A percentile compares a stretch with the other conserved stretches of the same genome.
These are phyloP conservation scores for Cyaniris semiargus DNA, from an alignment of 2,888 invertebrate species.

Conservation along the genomic window DNA sequence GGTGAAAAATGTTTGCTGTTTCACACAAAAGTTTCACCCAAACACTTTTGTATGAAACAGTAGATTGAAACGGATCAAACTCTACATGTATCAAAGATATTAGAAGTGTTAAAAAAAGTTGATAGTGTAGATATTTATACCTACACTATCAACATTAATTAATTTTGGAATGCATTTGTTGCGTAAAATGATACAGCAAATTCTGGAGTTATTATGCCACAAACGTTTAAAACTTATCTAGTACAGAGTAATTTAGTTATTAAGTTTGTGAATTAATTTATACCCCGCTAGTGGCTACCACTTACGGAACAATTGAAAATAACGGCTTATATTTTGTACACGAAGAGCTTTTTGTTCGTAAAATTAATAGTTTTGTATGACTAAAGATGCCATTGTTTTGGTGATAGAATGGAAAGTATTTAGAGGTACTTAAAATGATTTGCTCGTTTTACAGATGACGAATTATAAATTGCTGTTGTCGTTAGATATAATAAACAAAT, in stretches of 20 bases:
- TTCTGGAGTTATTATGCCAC: slow-evolving; percentile 36
- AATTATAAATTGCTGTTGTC: too few species aligned
- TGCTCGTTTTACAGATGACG: not conserved
- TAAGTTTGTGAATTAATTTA: slow-evolving; percentile 35
- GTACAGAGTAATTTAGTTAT: slow-evolving; percentile 40
- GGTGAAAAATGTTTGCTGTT: too few species aligned
- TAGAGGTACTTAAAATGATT: not conserved
- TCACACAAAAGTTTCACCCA: too few species aligned
- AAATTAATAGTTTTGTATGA: not conserved
- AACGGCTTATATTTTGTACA: slow-evolving; percentile 21
- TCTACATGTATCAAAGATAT: not conserved
- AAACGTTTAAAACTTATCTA: slow-evolving; percentile 37
- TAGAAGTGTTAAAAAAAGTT: not conserved
- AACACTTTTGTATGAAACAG: too few species aligned
- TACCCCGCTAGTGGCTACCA: slow-evolving; percentile 5
- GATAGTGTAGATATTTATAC: not conserved
- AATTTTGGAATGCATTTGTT: slow-evolving; percentile 17
- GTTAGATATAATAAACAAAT: not conserved
- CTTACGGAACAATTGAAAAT: slow-evolving; percentile 27
- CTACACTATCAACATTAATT: slow-evolving; percentile 12
- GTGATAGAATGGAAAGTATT: not conserved
- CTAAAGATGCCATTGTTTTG: not conserved
- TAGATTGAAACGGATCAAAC: not conserved
- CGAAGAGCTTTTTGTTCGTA: slow-evolving; percentile 24
- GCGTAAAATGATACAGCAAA: slow-evolving; percentile 38